phyloP scores from a whole-genome alignment of 2,113 vertebrate genomes.

The Notiomystis cincta region DNA sequence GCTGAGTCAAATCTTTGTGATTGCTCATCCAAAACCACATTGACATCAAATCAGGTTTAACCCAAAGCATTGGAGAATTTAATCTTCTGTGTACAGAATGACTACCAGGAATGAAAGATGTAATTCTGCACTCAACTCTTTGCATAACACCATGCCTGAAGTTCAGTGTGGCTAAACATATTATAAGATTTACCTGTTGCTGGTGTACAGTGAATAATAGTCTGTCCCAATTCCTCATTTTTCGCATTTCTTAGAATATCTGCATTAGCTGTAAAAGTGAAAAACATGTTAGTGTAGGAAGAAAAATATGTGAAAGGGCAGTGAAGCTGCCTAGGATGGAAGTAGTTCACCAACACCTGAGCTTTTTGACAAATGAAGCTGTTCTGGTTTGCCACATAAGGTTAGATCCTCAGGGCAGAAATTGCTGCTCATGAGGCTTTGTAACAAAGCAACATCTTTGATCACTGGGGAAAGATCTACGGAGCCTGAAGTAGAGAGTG shows the following conservation, averaged over 20 bases:
- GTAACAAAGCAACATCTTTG: neutral
- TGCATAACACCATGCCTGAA: neutral
- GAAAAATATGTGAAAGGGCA: neutral
- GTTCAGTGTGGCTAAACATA: neutral
- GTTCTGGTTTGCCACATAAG: neutral
- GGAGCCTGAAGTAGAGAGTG: neutral
- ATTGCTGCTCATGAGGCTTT: neutral
- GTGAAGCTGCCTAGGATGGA: neutral
- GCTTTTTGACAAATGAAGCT: neutral
- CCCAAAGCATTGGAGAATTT: neutral
- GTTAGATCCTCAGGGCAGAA: neutral
- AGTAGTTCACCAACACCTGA: neutral
- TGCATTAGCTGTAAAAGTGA: constrained; percentile 46
- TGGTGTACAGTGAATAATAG: constrained; percentile 90
- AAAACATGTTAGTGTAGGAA: neutral
- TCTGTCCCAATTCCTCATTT: constrained; percentile 81
- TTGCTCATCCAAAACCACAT: neutral
- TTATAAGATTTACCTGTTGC: constrained; percentile 79
- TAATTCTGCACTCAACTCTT: neutral
- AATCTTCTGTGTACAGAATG: neutral
- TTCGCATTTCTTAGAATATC: constrained; percentile 67
- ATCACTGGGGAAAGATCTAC: neutral
- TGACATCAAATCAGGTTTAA: neutral
- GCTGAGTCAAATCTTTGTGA: neutral
- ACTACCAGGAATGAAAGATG: neutral